These are phyloP conservation scores for Gymnogyps californianus DNA, from an alignment of 2,113 vertebrate species.

Conservation along the genomic window DNA sequence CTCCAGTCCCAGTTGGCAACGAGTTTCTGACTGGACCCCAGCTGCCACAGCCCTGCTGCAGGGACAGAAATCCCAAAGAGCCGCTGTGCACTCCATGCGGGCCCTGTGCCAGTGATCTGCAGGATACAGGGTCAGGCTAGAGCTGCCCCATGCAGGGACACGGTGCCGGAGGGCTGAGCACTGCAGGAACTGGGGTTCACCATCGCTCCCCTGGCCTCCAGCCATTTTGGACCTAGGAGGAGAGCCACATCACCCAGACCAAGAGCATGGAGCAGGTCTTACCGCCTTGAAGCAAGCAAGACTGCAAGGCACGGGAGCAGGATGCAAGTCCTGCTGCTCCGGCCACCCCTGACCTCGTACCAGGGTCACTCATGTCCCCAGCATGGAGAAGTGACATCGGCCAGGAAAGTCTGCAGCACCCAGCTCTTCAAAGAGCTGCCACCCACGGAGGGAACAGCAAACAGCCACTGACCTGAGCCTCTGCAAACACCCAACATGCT, in stretches of 20 bases:
- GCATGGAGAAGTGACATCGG: background rate
- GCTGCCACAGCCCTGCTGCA: background rate
- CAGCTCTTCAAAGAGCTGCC: background rate
- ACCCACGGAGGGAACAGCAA: background rate
- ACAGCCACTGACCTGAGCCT: background rate
- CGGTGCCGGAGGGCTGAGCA: rapidly evolving
- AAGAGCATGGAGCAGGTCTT: background rate
- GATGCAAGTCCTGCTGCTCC: background rate
- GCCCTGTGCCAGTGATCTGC: rapidly evolving
- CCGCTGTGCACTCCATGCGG: rapidly evolving
- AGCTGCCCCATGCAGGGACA: background rate
- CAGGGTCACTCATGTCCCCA: rapidly evolving
- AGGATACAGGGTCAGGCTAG: background rate
- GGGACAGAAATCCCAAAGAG: background rate
- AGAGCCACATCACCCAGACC: background rate
- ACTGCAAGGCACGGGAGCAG: background rate
- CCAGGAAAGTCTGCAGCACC: background rate
- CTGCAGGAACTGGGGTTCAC: background rate
- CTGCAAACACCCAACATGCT: rapidly evolving
- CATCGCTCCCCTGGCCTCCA: background rate
- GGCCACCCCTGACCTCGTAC: background rate
- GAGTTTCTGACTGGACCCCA: background rate
- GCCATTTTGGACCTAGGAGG: background rate
- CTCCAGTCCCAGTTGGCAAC: background rate
- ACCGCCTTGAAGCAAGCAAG: background rate